Evolutionary conservation across 2,113 vertebrate species (phyloP), one percentile per base, ranked within the genome.

Genomic region (Alligator sinensis): DNA sequence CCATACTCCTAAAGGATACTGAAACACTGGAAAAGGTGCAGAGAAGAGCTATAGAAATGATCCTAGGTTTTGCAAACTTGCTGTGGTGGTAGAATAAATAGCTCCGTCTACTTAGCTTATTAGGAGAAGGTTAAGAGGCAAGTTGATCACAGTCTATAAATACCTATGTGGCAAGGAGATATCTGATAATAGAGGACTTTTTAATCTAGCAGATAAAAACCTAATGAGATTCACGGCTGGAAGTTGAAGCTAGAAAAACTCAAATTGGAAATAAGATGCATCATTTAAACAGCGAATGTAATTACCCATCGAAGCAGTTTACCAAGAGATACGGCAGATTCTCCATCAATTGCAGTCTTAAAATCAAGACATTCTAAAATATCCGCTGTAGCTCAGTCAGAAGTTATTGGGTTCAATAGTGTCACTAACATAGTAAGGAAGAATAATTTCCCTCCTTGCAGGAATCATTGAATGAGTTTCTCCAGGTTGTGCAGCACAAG

Each of bases 161-260:
- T 96, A 96, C 96, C 92, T 91, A 81, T 0, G 1, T 82, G 92
- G 95, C 94, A 95, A 97, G 96, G 96, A 94, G 95, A 94, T 90
- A 79, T 91, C 89, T 95, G 95, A 95, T 95, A 97, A 97, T 92
- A 89, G 94, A 96, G 86, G 95, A 96, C 7, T 97, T 97, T 97
- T 97, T 96, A 97, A 97, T 97, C 96, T 94, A 96, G 91, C 64
- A 93, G 96, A 94, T 93, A 96, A 95, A 96, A 96, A 85, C 85
- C 77, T 96, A 94, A 96, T 94, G 91, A 95, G 96, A 94, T 96
- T 96, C 96, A 95, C 93, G 91, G 88, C 93, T 97, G 95, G 88
- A 94, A 96, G 95, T 90, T 95, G 96, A 91, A 96, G 91, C 93
- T 96, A 87, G 95, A 94, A 95, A 96, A 97, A 90, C 90, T 91